These are phyloP conservation scores for Idaea straminata DNA, from an alignment of 2,888 invertebrate genomes.

Conservation along the genomic window DNA sequence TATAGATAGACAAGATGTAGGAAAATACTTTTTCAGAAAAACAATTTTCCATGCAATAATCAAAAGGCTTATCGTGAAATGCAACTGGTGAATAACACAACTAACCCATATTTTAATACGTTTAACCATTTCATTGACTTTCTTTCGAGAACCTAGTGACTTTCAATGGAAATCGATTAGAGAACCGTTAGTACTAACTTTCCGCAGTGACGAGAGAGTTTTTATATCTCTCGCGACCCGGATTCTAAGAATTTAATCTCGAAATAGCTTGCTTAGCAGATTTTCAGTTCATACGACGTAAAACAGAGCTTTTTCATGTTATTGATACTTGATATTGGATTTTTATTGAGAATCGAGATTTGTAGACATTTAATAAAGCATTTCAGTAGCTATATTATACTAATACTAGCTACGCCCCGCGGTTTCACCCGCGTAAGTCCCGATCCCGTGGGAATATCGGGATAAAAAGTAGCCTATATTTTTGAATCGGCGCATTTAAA, in stretches of 20 bases:
- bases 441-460: too few relatives aligned
- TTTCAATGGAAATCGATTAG: background rate
- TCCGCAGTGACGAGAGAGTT: conserved; percentile 43
- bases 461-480: too few relatives aligned
- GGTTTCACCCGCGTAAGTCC: too few relatives aligned
- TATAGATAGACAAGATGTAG: too few relatives aligned
- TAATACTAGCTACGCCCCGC: too few relatives aligned
- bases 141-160: too few relatives aligned
- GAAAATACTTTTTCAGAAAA: conserved; percentile 29
- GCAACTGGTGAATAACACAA: too few relatives aligned
- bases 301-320: conserved; percentile 43
- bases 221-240: conserved; percentile 60
- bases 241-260: conserved; percentile 71
- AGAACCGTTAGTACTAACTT: conserved; percentile 33
- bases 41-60: conserved; percentile 7
- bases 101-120: too few relatives aligned
- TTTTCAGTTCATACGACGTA: conserved; percentile 48
- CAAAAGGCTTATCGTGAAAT: too few relatives aligned
- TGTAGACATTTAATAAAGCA: conserved; percentile 8
- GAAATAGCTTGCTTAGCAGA: conserved; percentile 71
- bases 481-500: too few relatives aligned
- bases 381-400: background rate
- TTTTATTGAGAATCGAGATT: conserved; percentile 24
- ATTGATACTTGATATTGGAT: conserved; percentile 20
- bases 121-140: too few relatives aligned